Evolutionary conservation across 1,140 invertebrate species (phyloP).

Genomic region (Drosophila setifemur): DNA sequence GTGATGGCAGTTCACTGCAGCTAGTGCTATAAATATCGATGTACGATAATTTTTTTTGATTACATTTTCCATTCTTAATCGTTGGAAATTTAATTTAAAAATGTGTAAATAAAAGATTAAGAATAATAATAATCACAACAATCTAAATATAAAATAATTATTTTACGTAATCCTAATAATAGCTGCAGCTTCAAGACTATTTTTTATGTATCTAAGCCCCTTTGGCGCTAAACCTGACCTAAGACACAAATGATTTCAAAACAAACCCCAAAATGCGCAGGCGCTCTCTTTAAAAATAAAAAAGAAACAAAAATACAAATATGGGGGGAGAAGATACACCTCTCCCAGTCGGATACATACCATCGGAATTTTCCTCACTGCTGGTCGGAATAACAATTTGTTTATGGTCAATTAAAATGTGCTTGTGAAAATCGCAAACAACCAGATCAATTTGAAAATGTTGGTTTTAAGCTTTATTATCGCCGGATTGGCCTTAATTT

Average conservation of each 20-base stretch:
- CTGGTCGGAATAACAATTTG: constrained; percentile 15
- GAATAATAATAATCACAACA: too few relatives aligned
- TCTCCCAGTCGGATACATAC: constrained; percentile 59
- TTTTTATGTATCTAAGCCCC: not conserved
- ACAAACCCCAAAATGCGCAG: constrained; percentile 26
- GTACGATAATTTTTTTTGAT: too few relatives aligned
- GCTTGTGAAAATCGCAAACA: constrained; percentile 10
- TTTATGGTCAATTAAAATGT: constrained; percentile 43
- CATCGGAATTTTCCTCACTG: constrained; percentile 42
- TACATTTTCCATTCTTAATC: too few relatives aligned
- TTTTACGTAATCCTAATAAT: too few relatives aligned
- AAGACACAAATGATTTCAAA: constrained; percentile 24
- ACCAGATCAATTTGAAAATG: constrained; percentile 29
- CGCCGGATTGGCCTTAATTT: constrained; percentile 1
- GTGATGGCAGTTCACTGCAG: too few relatives aligned
- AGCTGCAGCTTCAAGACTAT: not conserved
- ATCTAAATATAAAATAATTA: too few relatives aligned
- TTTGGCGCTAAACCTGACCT: constrained; percentile 7
- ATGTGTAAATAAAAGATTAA: too few relatives aligned
- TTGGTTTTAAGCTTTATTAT: constrained; percentile 25
- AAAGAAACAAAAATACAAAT: constrained; percentile 1
- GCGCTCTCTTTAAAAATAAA: constrained; percentile 42
- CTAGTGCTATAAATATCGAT: too few relatives aligned
- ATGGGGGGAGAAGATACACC: not conserved
- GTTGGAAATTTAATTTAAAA: too few relatives aligned